phyloP scores from a whole-genome alignment of 2,797 vertebrate species.

The Phataginus tetradactyla region DNA sequence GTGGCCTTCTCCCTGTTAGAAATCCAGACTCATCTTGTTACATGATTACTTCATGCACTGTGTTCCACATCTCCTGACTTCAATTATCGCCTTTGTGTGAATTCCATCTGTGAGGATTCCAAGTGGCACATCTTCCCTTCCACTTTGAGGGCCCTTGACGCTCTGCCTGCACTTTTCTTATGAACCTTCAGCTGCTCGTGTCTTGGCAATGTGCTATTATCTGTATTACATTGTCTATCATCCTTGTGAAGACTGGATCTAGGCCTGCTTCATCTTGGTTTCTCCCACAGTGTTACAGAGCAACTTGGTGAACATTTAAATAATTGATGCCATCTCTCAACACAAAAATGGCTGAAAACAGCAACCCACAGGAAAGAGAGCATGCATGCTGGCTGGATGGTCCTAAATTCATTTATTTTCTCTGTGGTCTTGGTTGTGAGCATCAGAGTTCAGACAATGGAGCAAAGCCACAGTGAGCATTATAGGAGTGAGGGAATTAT shows the following conservation, averaged over 20 bases:
- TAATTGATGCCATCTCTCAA: background rate
- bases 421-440: background rate
- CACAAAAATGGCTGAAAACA: background rate
- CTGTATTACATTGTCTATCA: background rate
- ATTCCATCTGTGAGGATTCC: background rate
- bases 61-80: background rate
- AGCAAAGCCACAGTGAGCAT: background rate
- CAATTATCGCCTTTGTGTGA: background rate
- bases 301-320: background rate
- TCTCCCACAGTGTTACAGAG: background rate
- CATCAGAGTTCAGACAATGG: background rate
- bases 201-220: background rate
- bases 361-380: background rate
- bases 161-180: background rate
- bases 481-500: background rate
- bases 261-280: background rate
- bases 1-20: background rate
- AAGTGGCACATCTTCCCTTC: background rate
- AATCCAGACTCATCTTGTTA: background rate
- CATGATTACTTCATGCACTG: background rate
- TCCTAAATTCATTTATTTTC: background rate
- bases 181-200: background rate
- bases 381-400: background rate
- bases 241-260: background rate
- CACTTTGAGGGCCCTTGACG: background rate